Base-by-base conservation (phyloP, 2,797 vertebrate species). In the Rousettus madagascariensis region DNA sequence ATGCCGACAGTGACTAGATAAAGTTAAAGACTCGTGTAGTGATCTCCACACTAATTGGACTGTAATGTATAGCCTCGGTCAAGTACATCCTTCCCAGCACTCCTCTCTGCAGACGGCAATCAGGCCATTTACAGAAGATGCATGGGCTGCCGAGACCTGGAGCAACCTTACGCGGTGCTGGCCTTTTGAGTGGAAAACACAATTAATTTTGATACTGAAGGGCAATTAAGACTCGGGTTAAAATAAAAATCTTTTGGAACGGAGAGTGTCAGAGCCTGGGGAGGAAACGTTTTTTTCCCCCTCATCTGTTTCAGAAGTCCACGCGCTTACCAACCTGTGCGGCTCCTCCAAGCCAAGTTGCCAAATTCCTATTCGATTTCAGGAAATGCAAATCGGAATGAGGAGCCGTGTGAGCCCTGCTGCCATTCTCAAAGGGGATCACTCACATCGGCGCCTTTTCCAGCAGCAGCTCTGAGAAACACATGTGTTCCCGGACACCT, bases 131-230 rank as follows among this genome's bases (percentile, higher is more conserved):
- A 98, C 97, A 98, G 98, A 99, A 99, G 99, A 99, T 98, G 98
- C 98, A 98, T 98, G 89, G 98, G 98, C 98, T 98, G 98, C 97
- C 71, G 95, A 97, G 98, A 98, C 98, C 98, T 97, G 89, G 98
- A 98, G 98, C 98, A 98, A 98, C 98, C 98, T 99, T 98, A 98
- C 98, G 97, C 98, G 97, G 97, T 94, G 72, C 97, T 99, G 98
- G 98, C 98, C 98, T 99, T 99, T 99, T 99, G 98, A 99, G 98
- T 79, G 95, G 97, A 98, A 98, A 98, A 98, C 98, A 98, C 98
- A 98, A 98, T 99, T 99, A 99, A 99, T 99, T 99, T 98, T 98
- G 98, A 98, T 98, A 98, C 98, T 98, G 98, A 98, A 99, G 98
- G 98, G 98, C 98, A 98, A 99, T 99, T 99, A 99, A 98, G 97